phyloP scores from a whole-genome alignment of 2,888 invertebrate genomes.

The Brenthis daphne region DNA sequence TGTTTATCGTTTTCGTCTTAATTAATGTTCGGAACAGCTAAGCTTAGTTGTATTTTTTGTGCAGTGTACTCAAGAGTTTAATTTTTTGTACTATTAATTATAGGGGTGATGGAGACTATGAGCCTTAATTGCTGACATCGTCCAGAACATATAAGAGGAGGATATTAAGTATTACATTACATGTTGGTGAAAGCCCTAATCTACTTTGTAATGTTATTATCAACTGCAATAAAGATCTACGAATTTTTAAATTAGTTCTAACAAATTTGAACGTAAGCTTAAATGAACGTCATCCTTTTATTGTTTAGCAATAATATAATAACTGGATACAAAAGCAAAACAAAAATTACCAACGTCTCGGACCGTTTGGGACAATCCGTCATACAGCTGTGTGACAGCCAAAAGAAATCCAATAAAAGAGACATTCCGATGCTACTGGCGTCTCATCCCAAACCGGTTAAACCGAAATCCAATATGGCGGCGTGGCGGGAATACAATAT shows the following conservation, averaged over 20 bases:
- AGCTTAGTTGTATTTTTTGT: slow-evolving; percentile 72
- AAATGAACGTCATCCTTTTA: neutral
- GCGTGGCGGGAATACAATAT: slow-evolving; percentile 62
- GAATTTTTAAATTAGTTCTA: neutral
- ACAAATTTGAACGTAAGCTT: neutral
- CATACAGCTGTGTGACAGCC: slow-evolving; percentile 39
- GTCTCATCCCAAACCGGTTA: slow-evolving; percentile 62
- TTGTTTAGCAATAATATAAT: neutral
- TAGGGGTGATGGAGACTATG: slow-evolving; percentile 69
- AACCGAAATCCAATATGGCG: slow-evolving; percentile 71
- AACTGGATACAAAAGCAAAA: slow-evolving; percentile 19
- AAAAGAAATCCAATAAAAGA: slow-evolving; percentile 54
- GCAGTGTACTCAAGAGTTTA: slow-evolving; percentile 59
- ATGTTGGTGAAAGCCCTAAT: slow-evolving; percentile 10
- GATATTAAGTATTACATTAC: slow-evolving; percentile 53
- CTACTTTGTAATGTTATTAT: slow-evolving; percentile 1
- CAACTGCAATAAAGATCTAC: neutral
- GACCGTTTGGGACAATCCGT: slow-evolving; percentile 35
- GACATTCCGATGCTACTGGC: slow-evolving; percentile 53
- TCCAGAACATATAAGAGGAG: slow-evolving; percentile 57
- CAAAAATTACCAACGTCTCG: slow-evolving; percentile 32
- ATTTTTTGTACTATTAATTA: slow-evolving; percentile 75
- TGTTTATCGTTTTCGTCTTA: slow-evolving; percentile 63
- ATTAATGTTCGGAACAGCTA: slow-evolving; percentile 75
- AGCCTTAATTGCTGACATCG: slow-evolving; percentile 71